phyloP scores from a whole-genome alignment of 1,140 invertebrate species.

The Atta colombica region DNA sequence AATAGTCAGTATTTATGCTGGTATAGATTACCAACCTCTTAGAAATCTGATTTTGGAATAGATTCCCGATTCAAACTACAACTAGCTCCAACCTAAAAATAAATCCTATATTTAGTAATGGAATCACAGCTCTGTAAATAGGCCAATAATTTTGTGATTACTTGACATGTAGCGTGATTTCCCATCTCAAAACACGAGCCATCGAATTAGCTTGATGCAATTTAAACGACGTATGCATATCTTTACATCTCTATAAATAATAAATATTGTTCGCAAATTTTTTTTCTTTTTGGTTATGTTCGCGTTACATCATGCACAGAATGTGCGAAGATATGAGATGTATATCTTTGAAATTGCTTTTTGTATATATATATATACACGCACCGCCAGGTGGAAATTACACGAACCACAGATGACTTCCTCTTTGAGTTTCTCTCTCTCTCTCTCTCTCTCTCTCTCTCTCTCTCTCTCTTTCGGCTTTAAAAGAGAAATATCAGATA shows the following conservation, averaged over 20 bases:
- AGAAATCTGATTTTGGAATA: slow-evolving; percentile 74
- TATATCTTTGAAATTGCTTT: background rate
- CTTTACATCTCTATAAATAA: slow-evolving; percentile 68
- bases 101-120: slow-evolving; percentile 83
- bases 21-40: slow-evolving; percentile 71
- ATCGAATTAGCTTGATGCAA: slow-evolving; percentile 13
- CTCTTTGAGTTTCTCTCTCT: too few species aligned
- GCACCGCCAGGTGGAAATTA: slow-evolving; percentile 12
- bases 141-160: background rate
- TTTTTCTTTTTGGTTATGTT: slow-evolving; percentile 68
- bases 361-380: background rate
- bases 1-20: slow-evolving; percentile 35
- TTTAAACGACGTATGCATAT: slow-evolving; percentile 6
- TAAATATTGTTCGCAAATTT: slow-evolving; percentile 72
- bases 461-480: too few species aligned
- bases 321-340: slow-evolving; percentile 26
- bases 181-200: slow-evolving; percentile 56
- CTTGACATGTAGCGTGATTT: background rate
- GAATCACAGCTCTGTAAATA: slow-evolving; percentile 31
- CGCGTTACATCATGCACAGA: slow-evolving; percentile 58
- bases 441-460: too few species aligned
- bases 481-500: too few species aligned
- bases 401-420: too few species aligned
- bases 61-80: slow-evolving; percentile 74
- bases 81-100: slow-evolving; percentile 84